phyloP scores from a whole-genome alignment of 2,113 vertebrate genomes.

The Odocoileus hemionus region DNA sequence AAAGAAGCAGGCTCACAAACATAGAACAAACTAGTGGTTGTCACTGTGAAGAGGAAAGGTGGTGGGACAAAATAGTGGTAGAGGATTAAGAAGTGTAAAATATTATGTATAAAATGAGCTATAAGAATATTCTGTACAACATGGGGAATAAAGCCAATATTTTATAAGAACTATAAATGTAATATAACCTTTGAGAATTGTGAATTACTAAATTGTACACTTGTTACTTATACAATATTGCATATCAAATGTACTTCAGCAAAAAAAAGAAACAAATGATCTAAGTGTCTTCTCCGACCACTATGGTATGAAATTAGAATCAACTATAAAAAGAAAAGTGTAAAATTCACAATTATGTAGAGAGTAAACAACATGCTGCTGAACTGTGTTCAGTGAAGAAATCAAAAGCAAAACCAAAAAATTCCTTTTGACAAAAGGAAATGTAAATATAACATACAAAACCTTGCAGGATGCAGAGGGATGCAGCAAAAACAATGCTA shows the following conservation, averaged over 20 bases:
- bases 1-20: background rate
- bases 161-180: background rate
- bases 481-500: background rate
- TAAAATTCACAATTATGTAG: background rate
- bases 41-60: background rate
- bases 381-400: background rate
- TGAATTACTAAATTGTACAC: background rate
- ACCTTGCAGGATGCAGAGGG: background rate
- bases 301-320: background rate
- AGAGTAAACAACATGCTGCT: background rate
- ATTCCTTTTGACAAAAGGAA: background rate
- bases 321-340: background rate
- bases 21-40: background rate
- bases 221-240: background rate
- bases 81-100: background rate
- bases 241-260: background rate
- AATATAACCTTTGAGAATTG: background rate
- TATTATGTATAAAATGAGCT: background rate
- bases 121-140: background rate
- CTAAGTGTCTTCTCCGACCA: background rate
- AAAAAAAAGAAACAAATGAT: background rate
- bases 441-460: background rate
- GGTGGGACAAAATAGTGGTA: background rate
- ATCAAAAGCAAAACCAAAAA: background rate
- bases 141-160: background rate